phyloP scores from a whole-genome alignment of 2,113 vertebrate genomes.

The Zeus faber region DNA sequence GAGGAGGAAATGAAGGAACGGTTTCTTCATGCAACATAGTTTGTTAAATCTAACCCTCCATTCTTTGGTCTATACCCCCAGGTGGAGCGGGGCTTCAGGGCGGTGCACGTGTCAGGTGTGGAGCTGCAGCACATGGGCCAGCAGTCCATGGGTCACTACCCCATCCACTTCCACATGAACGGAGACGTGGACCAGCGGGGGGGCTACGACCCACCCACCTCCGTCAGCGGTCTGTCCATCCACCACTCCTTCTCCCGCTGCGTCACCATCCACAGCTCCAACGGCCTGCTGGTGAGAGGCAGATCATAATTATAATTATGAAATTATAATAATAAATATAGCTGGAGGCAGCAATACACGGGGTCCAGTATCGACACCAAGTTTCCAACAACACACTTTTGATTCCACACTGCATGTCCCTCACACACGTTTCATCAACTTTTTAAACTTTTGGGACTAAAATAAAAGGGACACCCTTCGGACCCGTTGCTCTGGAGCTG shows the following conservation, averaged over 20 bases:
- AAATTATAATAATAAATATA: too few species aligned
- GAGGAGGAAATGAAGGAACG: too few species aligned
- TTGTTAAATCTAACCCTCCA: conserved; percentile 1
- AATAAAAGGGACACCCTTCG: too few species aligned
- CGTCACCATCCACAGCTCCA: conserved; percentile 89
- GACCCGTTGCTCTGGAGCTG: too few species aligned
- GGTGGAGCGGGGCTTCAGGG: conserved; percentile 85
- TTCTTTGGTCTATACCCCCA: conserved; percentile 34
- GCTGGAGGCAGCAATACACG: too few species aligned
- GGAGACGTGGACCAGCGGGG: conserved; percentile 89
- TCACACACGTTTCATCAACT: too few species aligned
- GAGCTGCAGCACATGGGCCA: conserved; percentile 95
- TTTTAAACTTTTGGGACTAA: too few species aligned
- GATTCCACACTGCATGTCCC: too few species aligned
- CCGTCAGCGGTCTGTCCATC: conserved; percentile 84
- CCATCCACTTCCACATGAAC: conserved; percentile 93
- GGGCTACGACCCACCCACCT: conserved; percentile 86
- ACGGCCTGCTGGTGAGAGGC: conserved; percentile 93
- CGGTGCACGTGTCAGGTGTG: conserved; percentile 85
- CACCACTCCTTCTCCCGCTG: conserved; percentile 96
- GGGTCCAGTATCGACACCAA: too few species aligned
- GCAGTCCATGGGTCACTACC: conserved; percentile 95
- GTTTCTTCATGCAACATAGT: too few species aligned
- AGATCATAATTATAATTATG: too few species aligned
- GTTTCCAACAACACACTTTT: too few species aligned